A percentile compares a stretch with the other conserved stretches of the same genome.
These are phyloP conservation scores for Gyps fulvus DNA, from an alignment of 2,113 vertebrate species.

Conservation along the genomic window DNA sequence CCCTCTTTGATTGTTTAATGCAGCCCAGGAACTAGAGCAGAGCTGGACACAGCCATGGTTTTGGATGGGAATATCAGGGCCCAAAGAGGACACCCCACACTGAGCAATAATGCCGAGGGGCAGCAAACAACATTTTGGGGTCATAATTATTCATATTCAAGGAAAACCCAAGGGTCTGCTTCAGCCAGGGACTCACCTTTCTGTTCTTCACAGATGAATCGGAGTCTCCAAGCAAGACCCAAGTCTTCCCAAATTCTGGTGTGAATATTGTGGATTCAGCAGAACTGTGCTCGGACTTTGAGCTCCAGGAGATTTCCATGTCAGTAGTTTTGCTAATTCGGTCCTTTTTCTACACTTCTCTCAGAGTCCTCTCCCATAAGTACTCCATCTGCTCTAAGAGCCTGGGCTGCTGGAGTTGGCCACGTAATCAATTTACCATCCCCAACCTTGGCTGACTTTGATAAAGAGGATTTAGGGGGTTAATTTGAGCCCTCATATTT, in stretches of 20 bases:
- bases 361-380: neutral
- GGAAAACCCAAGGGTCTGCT: neutral
- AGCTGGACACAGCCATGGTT: neutral
- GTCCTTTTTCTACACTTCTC: neutral
- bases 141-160: neutral
- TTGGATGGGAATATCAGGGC: neutral
- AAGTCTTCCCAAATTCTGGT: neutral
- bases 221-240: neutral
- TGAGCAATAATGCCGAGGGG: neutral
- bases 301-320: neutral
- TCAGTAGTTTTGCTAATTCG: slow-evolving; percentile 1
- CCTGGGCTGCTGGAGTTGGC: neutral
- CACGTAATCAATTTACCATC: slow-evolving; percentile 42
- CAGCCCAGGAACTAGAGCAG: neutral
- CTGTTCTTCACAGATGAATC: neutral
- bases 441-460: slow-evolving; percentile 50
- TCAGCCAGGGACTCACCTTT: neutral
- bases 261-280: neutral
- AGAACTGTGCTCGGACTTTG: neutral
- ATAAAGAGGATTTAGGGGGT: slow-evolving; percentile 58
- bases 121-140: fast-evolving
- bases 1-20: slow-evolving; percentile 21
- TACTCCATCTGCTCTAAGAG: slow-evolving; percentile 3
- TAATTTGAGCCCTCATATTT: slow-evolving; percentile 59
- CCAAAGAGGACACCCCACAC: neutral